Evolutionary conservation across 2,113 vertebrate species (phyloP).

Genomic region (Apus apus): DNA sequence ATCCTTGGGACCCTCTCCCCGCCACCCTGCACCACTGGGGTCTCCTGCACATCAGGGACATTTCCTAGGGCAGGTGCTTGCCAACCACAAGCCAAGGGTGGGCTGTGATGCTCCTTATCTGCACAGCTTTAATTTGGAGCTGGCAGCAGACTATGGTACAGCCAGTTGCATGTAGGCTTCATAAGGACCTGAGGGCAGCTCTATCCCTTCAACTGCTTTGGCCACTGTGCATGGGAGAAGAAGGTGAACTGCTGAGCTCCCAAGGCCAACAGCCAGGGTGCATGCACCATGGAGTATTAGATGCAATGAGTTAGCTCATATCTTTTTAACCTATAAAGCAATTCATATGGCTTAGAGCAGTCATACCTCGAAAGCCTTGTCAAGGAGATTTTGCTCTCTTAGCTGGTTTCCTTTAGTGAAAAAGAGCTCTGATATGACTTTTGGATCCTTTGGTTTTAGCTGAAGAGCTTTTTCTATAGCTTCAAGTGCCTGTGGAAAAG

Average conservation of each 20-base stretch:
- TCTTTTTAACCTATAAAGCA: neutral
- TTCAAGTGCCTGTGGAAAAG: conserved; percentile 80
- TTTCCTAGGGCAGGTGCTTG: neutral
- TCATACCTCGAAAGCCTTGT: conserved; percentile 88
- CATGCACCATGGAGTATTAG: neutral
- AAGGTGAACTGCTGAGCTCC: neutral
- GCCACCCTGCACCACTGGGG: neutral
- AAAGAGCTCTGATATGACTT: conserved; percentile 86
- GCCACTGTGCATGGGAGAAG: neutral
- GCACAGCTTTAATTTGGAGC: neutral
- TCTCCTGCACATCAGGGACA: neutral
- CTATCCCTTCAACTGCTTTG: neutral
- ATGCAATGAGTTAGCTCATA: neutral
- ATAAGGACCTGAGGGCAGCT: neutral
- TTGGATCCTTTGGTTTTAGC: conserved; percentile 85
- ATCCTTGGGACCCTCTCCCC: neutral
- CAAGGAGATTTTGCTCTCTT: conserved; percentile 89
- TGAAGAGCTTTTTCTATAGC: conserved; percentile 87
- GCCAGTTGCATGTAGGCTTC: neutral
- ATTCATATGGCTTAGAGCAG: neutral
- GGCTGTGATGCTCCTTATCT: neutral
- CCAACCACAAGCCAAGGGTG: neutral
- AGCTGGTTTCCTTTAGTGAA: conserved; percentile 95
- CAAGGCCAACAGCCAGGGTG: neutral
- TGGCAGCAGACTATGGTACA: neutral